Conservation (phyloP, 2,113 vertebrate species). For the Sinocyclocheilus grahami region DNA sequence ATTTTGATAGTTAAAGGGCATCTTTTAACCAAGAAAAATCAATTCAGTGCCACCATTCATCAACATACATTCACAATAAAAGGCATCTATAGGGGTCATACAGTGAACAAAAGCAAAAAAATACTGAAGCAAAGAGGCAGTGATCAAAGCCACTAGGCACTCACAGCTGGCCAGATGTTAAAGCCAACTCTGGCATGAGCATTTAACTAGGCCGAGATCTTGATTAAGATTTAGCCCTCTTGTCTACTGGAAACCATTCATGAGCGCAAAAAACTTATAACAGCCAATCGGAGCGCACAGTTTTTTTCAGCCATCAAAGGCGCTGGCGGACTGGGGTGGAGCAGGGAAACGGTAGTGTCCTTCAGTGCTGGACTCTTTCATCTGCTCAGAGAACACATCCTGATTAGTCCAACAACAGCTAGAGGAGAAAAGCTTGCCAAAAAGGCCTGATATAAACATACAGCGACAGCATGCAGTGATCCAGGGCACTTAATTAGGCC, state of each 20-base stretch:
- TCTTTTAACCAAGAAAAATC: neutral
- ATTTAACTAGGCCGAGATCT: conserved; percentile 34
- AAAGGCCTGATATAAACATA: neutral
- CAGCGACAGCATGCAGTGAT: neutral
- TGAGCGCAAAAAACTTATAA: no score
- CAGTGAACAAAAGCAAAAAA: conserved; percentile 8
- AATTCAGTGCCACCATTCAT: neutral
- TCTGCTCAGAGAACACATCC: conserved; percentile 60
- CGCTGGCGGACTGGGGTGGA: conserved; percentile 38
- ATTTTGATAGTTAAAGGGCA: neutral
- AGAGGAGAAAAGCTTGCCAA: neutral
- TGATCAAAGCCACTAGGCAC: conserved; percentile 43
- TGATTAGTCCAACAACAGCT: conserved; percentile 55
- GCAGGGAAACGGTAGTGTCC: conserved; percentile 61
- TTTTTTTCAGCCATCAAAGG: no score
- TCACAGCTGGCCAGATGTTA: conserved; percentile 37
- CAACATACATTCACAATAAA: neutral
- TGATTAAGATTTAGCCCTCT: conserved; percentile 34
- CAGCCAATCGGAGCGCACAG: no score
- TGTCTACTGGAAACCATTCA: conserved; percentile 27
- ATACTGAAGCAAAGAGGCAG: neutral
- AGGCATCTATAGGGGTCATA: conserved; percentile 1
- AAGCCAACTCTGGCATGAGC: conserved; percentile 17
- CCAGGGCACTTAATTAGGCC: neutral
- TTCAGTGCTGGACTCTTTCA: conserved; percentile 59